Percentiles rank a stretch among this genome's conserved stretches.
These are phyloP conservation scores for Drosophila rellima DNA, from an alignment of 2,888 invertebrate species.

Conservation along the genomic window DNA sequence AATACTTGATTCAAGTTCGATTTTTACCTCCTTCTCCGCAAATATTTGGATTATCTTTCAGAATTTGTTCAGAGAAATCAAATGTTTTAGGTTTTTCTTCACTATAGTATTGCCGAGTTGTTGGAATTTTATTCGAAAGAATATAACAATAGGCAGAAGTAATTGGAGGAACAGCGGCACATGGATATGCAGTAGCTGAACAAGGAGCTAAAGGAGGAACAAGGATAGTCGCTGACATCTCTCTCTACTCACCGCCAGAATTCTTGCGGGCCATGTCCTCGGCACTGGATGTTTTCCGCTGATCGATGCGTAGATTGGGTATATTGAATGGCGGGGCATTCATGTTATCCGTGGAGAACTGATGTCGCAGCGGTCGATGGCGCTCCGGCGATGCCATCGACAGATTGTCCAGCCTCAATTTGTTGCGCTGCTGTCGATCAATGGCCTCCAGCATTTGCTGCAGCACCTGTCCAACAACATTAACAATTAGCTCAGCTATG, in stretches of 20 bases:
- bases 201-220: background rate
- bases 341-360: conserved; percentile 95
- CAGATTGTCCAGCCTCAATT: conserved; percentile 93
- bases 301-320: conserved; percentile 94
- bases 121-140: too few relatives aligned
- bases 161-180: background rate
- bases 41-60: too few relatives aligned
- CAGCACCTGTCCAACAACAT: conserved; percentile 87
- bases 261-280: conserved; percentile 96
- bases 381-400: conserved; percentile 92
- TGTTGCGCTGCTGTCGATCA: conserved; percentile 94
- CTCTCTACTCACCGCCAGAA: conserved; percentile 88
- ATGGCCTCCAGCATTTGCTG: conserved; percentile 97
- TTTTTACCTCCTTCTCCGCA: too few relatives aligned
- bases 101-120: too few relatives aligned
- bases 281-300: conserved; percentile 95
- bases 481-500: conserved; percentile 3
- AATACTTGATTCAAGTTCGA: too few relatives aligned
- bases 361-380: conserved; percentile 91
- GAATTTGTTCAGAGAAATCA: too few relatives aligned
- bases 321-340: conserved; percentile 94
- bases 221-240: too few relatives aligned
- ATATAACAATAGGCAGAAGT: too few relatives aligned
- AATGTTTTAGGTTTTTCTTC: too few relatives aligned
- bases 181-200: too few relatives aligned